Base-by-base conservation (phyloP, 2,797 vertebrate species). In the Sorex maritimensis region DNA sequence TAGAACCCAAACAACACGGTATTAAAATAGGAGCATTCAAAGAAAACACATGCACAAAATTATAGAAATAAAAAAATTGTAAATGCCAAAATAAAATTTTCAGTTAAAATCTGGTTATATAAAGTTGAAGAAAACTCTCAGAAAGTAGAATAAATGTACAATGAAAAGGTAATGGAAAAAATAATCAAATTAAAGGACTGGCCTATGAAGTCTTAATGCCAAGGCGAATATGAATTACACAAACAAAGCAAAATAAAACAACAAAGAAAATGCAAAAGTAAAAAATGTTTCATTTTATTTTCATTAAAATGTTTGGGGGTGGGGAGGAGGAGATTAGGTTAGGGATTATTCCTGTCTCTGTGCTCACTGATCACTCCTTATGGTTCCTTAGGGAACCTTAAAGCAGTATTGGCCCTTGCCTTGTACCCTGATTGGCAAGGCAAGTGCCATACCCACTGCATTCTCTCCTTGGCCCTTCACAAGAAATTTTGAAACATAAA, bases 401-500 rank as follows among this genome's bases (percentile, higher is more conserved):
- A 7, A 44, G 41, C 41, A 44, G 41, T 61, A 23, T 23, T 17
- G 19, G 15, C 2, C 58, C 55, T 5, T 14, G 58, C 2, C 5
- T 61, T 61, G 58, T 6, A 5, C 4, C 19, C 58, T 61, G 58
- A 4, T 61, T 61, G 17, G 21, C 7, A 61, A 61, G 58, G 17
- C 58, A 61, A 23, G 58, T 23, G 21, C 58, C 58, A 6, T 61
- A 61, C 58, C 21, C 21, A 61, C 58, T 61, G 15, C 21, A 19
- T 6, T 23, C 17, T 23, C 58, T 61, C 58, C 19, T 15, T 21
- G 15, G 19, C 58, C 52, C 58, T 21, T 61, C 58, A 61, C 15
- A 58, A 88, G 38, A 88, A 71, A 67, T 74, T 81, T 84, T 78
- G 78, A 86, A 89, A 92, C 58, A 67, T 88, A 86, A 80, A 73